Evolutionary conservation across 2,888 invertebrate species (phyloP).

Genomic region (Chymomyza fuscimana): DNA sequence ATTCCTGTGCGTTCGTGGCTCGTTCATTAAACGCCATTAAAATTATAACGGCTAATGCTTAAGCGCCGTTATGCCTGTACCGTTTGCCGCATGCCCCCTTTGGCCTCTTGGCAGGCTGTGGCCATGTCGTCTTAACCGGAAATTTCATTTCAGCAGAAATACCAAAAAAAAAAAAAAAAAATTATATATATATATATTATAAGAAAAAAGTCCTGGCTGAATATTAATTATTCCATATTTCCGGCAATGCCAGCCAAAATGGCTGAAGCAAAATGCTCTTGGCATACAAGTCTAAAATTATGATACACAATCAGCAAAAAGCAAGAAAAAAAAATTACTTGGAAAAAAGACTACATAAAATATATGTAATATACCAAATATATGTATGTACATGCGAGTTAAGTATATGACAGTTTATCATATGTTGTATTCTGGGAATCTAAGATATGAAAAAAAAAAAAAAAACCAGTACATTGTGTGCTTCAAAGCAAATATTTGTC

Average conservation of each 20-base stretch:
- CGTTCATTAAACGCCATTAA: slow-evolving; percentile 60
- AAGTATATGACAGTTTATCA: background rate
- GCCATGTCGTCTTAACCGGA: slow-evolving; percentile 57
- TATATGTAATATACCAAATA: background rate
- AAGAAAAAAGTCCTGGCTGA: background rate
- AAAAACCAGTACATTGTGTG: background rate
- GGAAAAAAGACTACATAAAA: background rate
- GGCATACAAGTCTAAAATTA: background rate
- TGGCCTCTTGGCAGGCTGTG: too few relatives aligned
- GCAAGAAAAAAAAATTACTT: background rate
- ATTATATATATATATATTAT: background rate
- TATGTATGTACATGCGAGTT: background rate
- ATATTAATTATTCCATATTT: slow-evolving; percentile 53
- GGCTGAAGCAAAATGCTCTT: slow-evolving; percentile 26
- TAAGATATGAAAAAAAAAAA: background rate
- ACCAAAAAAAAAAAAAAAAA: slow-evolving; percentile 11
- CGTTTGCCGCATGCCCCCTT: too few relatives aligned
- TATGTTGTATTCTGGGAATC: background rate
- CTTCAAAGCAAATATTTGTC: background rate
- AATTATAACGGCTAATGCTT: slow-evolving; percentile 68
- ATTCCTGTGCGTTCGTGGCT: slow-evolving; percentile 58
- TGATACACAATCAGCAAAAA: background rate
- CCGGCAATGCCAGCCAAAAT: slow-evolving; percentile 49
- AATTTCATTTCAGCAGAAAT: slow-evolving; percentile 54
- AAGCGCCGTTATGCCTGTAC: background rate